Base-by-base conservation (phyloP, 2,797 vertebrate genomes). In the Parauchenoglanis ngamensis region DNA sequence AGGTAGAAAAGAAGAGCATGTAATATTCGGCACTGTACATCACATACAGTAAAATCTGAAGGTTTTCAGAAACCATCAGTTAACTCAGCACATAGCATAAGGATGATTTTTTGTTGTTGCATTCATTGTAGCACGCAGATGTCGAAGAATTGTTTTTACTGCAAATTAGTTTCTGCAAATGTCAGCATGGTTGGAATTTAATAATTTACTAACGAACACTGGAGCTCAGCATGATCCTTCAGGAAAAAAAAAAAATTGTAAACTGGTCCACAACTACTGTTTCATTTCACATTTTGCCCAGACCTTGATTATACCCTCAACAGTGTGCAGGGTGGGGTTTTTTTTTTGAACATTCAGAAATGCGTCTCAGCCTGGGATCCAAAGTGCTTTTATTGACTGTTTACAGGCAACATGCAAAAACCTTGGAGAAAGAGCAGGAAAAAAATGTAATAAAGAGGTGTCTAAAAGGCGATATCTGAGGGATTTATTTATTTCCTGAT, bases 401-500 rank as follows among this genome's bases (percentile, higher is more conserved):
- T 88, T 86, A 87, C 86, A 87, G 87, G 67, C 76, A 86, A 90
- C 90, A 57, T 87, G 46, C 0, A 83, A 88, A 89, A 91, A 81
- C 87, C 85, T 63, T 88, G 87, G 92, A 92, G 90, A 92, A 86
- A 25, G 89, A 87, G n/a, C 75, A 84, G 85, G 82, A 44, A 86
- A 44, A 28, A 65, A 56, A 87, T 89, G 88, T 87, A 87, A 94
- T 95, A 92, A 95, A 94, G 93, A 93, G 91, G 91, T 93, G 93
- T 93, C 94, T 94, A 91, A 93, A 93, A 93, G 90, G 52, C 90
- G 89, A 94, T 94, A 95, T 96, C 95, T 94, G 86, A 95, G 91
- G 87, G 94, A 95, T 95, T 95, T 95, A 95, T 96, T 96, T 94
- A 95, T 94, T 94, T 93, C 92, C 89, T 86, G 85, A 90, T 84